phyloP scores from a whole-genome alignment of 2,113 vertebrate genomes.

The Centropus bengalensis region DNA sequence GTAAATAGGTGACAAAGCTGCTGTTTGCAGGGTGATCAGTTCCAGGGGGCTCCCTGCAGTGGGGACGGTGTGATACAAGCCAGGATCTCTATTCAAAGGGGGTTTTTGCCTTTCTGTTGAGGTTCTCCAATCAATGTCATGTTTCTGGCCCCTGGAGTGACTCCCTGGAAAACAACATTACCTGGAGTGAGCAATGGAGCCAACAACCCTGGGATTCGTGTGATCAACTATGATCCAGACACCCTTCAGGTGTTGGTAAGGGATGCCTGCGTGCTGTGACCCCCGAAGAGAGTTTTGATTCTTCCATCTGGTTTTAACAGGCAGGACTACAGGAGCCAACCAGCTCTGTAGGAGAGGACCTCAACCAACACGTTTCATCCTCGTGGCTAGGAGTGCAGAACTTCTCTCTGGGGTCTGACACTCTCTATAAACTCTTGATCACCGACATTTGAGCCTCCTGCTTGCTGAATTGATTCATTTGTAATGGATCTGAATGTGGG shows the following conservation, averaged over 20 bases:
- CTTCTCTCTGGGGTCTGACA: neutral
- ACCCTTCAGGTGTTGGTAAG: constrained; percentile 88
- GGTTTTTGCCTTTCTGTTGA: constrained; percentile 57
- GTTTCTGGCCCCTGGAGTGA: constrained; percentile 91
- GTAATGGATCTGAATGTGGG: neutral
- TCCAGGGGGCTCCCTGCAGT: neutral
- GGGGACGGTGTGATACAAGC: neutral
- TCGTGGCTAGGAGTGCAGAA: fast-evolving
- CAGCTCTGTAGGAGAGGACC: neutral
- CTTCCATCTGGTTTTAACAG: neutral
- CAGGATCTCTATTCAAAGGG: neutral
- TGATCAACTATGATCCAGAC: constrained; percentile 84
- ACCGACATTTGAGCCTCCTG: neutral
- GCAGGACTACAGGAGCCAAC: neutral
- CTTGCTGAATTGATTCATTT: neutral
- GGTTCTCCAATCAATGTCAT: constrained; percentile 83
- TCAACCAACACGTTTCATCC: neutral
- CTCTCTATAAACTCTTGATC: neutral
- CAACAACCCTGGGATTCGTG: constrained; percentile 93
- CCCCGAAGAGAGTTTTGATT: neutral
- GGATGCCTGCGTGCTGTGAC: neutral
- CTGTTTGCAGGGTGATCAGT: fast-evolving
- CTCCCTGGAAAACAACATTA: constrained; percentile 94
- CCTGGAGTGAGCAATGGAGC: constrained; percentile 89
- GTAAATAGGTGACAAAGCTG: neutral